Evolutionary conservation across 2,888 invertebrate species (phyloP), one percentile per base, ranked within the genome.

Genomic region (Nephrocerus scutellatus): DNA sequence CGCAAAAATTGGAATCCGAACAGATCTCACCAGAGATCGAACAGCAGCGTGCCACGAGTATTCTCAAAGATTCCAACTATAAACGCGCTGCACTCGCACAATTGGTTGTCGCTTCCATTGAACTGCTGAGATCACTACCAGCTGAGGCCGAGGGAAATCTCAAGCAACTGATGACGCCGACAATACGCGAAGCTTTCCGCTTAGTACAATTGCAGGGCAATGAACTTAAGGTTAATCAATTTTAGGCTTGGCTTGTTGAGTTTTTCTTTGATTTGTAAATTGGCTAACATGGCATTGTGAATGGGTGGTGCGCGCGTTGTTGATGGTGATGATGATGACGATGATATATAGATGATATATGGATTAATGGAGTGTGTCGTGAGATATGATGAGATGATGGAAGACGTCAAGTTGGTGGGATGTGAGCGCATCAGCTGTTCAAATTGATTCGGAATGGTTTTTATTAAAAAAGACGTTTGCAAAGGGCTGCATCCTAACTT

Each of bases 11-110:
- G 12, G 66, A 68, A 41, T 48, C 60, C 0, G 82, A 82, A 56
- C 80, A 83, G 2, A 78, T 85, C 6, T 84, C 85, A 4, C 82
- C 83, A 1, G 87, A 87, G 66, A 84, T 90, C 38, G 86, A 87
- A 55, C 82, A 84, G 52, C 88, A 90, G 59, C 76, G 87, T 50
- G 77, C 81, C 36, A 73, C 80, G 31, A 88, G 89, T 55, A 84
- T 89, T 44, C 79, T 82, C 48, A 90, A 86, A 75, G 91, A 93
- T 62, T 81, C 83, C 36, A 91, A 91, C 57, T 87, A 89, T 13
- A 86, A 84, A 59, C 75, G 85, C 44, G 78, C 80, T 39, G 85
- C 90, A 14, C 80, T 89, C 71, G 83, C 87, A 19, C 89, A 92
- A 64, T 80, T 89, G 53, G 74, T 93, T 52, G 82, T 84, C 61